Conservation (phyloP, 92 coral and sea anemone genomes). For the Epizoanthus stellaris region DNA sequence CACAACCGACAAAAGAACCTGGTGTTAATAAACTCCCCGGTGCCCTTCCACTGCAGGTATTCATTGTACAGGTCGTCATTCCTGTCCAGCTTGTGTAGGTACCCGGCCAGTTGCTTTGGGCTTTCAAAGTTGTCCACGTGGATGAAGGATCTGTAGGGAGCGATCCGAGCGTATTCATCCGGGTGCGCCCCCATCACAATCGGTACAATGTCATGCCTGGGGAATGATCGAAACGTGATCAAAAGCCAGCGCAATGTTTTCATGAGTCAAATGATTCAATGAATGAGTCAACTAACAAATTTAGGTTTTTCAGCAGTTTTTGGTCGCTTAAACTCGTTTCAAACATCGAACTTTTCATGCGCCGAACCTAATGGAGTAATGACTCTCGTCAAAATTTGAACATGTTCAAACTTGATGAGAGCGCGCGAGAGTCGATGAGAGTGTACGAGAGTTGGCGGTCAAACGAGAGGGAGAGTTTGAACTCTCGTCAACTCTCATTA, state of each 20-base stretch:
- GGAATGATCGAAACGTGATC: not conserved
- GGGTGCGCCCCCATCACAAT: conserved; percentile 40
- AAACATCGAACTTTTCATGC: no score
- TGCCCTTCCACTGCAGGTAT: conserved; percentile 29
- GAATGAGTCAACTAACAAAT: no score
- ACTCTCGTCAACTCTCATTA: no score
- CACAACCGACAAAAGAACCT: conserved; percentile 29
- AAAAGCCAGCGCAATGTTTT: not conserved
- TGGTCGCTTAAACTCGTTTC: no score
- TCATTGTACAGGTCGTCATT: conserved; percentile 29
- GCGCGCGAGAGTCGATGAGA: no score
- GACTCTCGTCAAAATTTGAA: no score
- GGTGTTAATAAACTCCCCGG: conserved; percentile 29
- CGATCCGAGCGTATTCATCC: conserved; percentile 15
- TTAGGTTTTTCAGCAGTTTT: no score
- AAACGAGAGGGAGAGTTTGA: no score
- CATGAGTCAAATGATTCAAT: no score
- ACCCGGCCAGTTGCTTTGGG: conserved; percentile 35
- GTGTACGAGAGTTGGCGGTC: no score
- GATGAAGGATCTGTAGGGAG: conserved; percentile 21
- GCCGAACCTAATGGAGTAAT: no score
- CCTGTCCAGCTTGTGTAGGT: conserved; percentile 18
- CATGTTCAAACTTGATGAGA: no score
- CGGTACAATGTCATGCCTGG: conserved; percentile 32
- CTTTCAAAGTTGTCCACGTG: conserved; percentile 29